Base-by-base conservation (phyloP, 2,888 invertebrate species). In the Hipparchia semele region DNA sequence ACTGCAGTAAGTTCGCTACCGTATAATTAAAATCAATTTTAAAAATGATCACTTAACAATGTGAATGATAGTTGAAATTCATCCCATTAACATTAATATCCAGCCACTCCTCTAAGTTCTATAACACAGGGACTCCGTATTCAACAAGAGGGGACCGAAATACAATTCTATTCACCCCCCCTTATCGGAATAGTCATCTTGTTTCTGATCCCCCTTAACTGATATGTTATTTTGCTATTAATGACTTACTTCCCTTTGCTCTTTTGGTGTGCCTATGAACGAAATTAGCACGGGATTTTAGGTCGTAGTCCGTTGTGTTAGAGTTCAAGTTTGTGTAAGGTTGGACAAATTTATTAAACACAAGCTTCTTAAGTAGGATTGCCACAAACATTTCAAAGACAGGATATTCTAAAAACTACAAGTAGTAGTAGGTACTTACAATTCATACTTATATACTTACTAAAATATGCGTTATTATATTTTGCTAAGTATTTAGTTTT, bases 211-310 rank as follows among this genome's bases (percentile, higher is more conserved):
- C 87, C 86, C 84, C 81, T 58, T 68, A 79, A 80, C 83, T 82
- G 90, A 91, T 91, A 91, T 81, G 84, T 86, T 87, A 87, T 89
- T 83, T 89, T 89, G 58, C 87, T 90, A 90, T 90, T 91, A 91
- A 91, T 91, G 90, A 90, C 88, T 87, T 87, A 88, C 85, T 88
- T 85, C 88, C 85, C 86, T 84, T 64, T 84, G 74, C 71, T 74
- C 76, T 73, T 76, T 84, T 81, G 81, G 82, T 80, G 23, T 65
- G 46, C 8, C 23, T 53, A 7, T 65, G 12, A 53, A 53, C 5
- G 7, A 53, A 7, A 53, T 51, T 53, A 33, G 6, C 12, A 12
- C 2, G 23, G 10, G 33, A 65, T 65, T 53, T 53, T 51, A 12
- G 33, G 33, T 53, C 53, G 33, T 65, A 23, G 33, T 0, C 0